These are phyloP conservation scores for Pterocles gutturalis DNA, from an alignment of 2,113 vertebrate genomes.

Conservation along the genomic window DNA sequence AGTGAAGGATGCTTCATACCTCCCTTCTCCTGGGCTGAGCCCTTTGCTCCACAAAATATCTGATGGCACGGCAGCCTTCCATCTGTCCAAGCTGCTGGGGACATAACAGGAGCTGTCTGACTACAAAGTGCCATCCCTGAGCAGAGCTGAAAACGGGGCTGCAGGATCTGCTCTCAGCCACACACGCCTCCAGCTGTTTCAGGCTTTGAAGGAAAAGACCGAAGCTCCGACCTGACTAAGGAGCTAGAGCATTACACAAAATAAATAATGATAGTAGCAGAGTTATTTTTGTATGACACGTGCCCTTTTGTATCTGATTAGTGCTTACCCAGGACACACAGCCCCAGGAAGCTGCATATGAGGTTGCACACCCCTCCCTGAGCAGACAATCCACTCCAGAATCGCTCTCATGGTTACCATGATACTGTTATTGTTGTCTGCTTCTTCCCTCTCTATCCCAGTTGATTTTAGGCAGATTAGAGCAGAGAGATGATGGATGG, in stretches of 20 bases:
- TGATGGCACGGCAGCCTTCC: not conserved
- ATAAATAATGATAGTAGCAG: not conserved
- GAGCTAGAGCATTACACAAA: not conserved
- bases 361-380: not conserved
- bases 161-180: not conserved
- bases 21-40: not conserved
- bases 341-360: not conserved
- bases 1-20: not conserved
- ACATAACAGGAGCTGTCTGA: not conserved
- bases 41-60: not conserved
- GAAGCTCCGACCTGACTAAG: not conserved
- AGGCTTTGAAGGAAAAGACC: not conserved
- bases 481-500: constrained; percentile 32
- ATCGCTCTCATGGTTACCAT: not conserved
- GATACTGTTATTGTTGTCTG: constrained; percentile 5
- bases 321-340: not conserved
- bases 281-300: not conserved
- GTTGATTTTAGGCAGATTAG: constrained; percentile 18
- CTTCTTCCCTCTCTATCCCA: constrained; percentile 14
- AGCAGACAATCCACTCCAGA: not conserved
- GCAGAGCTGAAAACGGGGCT: not conserved
- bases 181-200: rapidly evolving
- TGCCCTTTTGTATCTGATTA: constrained; percentile 8
- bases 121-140: not conserved
- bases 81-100: not conserved